Evolutionary conservation across 2,797 vertebrate genomes (phyloP).

Genomic region (Linurgus olivaceus): DNA sequence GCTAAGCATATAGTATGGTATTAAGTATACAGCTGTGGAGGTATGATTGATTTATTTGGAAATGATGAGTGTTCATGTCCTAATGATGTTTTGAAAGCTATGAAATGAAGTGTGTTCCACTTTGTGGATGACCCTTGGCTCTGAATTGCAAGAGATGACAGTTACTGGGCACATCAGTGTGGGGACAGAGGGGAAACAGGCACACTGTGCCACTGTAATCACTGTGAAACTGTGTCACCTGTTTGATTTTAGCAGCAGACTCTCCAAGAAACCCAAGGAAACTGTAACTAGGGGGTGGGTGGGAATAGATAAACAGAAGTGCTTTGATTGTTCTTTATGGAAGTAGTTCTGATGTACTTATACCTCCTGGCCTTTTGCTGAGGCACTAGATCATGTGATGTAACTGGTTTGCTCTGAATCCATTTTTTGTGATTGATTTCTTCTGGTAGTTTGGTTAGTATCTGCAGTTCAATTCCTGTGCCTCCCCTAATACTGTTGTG

Average conservation of each 20-base stretch:
- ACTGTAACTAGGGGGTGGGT: background rate
- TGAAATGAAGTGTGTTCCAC: background rate
- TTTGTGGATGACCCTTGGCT: background rate
- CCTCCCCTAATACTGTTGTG: background rate
- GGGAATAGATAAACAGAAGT: background rate
- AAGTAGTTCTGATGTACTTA: constrained; percentile 38
- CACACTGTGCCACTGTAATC: background rate
- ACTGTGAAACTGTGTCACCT: background rate
- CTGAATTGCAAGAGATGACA: background rate
- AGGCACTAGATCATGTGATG: background rate
- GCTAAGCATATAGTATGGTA: background rate
- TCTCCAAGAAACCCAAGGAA: background rate
- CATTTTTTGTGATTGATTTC: constrained; percentile 35
- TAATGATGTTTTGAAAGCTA: constrained; percentile 3
- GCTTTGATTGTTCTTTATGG: background rate
- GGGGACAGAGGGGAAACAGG: background rate
- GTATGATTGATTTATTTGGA: background rate
- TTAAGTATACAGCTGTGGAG: background rate
- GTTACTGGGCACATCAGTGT: background rate
- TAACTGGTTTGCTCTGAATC: constrained; percentile 10
- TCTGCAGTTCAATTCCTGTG: background rate
- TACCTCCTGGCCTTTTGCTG: background rate
- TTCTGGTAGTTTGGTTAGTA: background rate
- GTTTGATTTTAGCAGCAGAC: background rate
- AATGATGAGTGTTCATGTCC: background rate